A percentile compares a stretch with the other conserved stretches of the same genome.
These are phyloP conservation scores for Ptychochromis oligacanthus DNA, from an alignment of 2,113 vertebrate genomes.

Conservation along the genomic window DNA sequence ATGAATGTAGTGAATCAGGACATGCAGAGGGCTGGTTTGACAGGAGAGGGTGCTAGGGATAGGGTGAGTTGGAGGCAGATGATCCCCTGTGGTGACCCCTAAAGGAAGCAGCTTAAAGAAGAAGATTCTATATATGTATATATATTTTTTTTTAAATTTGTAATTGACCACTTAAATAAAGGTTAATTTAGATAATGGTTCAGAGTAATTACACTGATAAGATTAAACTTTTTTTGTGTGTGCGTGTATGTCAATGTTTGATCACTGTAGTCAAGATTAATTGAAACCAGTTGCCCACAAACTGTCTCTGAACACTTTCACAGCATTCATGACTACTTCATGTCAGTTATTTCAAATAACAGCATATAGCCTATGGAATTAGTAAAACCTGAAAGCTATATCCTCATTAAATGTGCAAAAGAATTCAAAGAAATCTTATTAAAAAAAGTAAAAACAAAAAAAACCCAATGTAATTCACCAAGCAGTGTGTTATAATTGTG, in stretches of 20 bases:
- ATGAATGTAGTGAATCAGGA: background rate
- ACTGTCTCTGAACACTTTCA: background rate
- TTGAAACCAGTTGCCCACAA: background rate
- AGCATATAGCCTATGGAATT: background rate
- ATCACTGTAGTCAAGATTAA: background rate
- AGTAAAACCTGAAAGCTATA: background rate
- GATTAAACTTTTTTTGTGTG: too few species aligned
- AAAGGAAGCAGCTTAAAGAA: too few species aligned
- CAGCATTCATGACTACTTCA: background rate
- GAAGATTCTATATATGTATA: too few species aligned
- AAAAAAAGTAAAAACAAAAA: background rate
- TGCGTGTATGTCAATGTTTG: background rate
- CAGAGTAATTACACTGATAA: too few species aligned
- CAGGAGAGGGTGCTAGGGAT: too few species aligned
- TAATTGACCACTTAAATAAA: too few species aligned
- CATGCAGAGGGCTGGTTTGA: too few species aligned
- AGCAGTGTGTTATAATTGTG: slow-evolving; percentile 38
- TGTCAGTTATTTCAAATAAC: background rate
- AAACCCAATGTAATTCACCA: background rate
- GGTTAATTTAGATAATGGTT: too few species aligned
- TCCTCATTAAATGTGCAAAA: background rate
- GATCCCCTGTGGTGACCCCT: too few species aligned
- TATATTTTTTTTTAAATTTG: too few species aligned
- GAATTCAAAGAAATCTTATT: background rate
- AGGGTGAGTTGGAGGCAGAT: too few species aligned